A percentile compares a stretch with the other conserved stretches of the same genome.
These are phyloP conservation scores for Gallinago media DNA, from an alignment of 2,113 vertebrate species.

Conservation along the genomic window DNA sequence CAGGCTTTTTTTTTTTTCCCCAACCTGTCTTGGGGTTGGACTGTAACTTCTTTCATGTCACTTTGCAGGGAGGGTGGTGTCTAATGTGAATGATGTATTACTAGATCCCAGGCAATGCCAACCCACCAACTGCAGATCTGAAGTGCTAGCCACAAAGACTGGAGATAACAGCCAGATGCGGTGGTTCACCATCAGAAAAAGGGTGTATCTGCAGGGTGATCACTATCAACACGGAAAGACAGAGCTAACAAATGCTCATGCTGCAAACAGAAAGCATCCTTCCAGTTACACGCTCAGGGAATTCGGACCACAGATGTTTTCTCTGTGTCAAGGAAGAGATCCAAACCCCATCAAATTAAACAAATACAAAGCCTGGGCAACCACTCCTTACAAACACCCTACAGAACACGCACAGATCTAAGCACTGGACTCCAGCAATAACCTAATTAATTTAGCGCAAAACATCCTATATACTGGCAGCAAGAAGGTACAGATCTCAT, in stretches of 20 bases:
- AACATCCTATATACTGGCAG: neutral
- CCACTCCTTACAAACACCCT: neutral
- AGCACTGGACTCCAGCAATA: neutral
- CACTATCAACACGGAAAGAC: accelerated
- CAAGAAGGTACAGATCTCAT: accelerated
- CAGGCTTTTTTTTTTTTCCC: neutral
- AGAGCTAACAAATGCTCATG: neutral
- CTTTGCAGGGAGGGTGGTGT: neutral
- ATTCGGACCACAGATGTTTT: neutral
- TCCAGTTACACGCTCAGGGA: neutral
- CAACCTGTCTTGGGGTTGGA: neutral
- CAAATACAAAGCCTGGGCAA: neutral
- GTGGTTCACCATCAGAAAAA: neutral
- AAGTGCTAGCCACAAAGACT: accelerated
- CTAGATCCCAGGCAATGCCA: neutral
- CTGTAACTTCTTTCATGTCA: neutral
- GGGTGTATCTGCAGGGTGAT: accelerated
- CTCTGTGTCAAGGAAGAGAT: neutral
- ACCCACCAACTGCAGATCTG: neutral
- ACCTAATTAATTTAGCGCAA: accelerated
- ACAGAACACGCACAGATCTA: neutral
- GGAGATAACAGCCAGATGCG: accelerated
- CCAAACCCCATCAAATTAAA: neutral
- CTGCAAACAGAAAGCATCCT: neutral
- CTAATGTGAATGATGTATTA: neutral